These are phyloP conservation scores for Calosoma granatense DNA, from an alignment of 1,140 invertebrate genomes.

Conservation along the genomic window DNA sequence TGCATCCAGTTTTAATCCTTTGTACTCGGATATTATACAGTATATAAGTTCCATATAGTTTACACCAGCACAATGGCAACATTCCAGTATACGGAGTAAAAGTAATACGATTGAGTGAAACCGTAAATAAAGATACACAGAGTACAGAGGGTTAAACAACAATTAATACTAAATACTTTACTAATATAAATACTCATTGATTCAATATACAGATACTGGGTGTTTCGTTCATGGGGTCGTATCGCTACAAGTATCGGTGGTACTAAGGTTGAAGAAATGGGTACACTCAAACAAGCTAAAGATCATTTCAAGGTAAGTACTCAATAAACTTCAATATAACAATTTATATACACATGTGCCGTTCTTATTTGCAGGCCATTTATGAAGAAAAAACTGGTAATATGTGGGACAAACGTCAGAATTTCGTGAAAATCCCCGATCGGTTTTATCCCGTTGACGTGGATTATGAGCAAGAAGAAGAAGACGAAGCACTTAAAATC, in stretches of 20 bases:
- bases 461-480: conserved; percentile 62
- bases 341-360: neutral
- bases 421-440: conserved; percentile 73
- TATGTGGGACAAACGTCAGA: conserved; percentile 51
- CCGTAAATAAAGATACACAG: no score
- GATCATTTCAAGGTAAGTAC: conserved; percentile 45
- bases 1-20: no score
- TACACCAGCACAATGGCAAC: no score
- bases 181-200: no score
- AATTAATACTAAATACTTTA: no score
- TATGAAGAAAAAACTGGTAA: conserved; percentile 86
- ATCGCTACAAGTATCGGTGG: conserved; percentile 89
- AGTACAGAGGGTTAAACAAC: no score
- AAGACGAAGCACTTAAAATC: conserved; percentile 25
- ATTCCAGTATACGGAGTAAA: no score
- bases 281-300: conserved; percentile 47
- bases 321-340: conserved; percentile 21
- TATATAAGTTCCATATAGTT: no score
- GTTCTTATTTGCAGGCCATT: conserved; percentile 7
- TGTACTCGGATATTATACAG: no score
- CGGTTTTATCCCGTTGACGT: conserved; percentile 83
- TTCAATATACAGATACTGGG: conserved; percentile 50
- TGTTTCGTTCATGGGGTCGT: conserved; percentile 89
- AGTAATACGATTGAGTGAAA: no score
- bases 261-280: conserved; percentile 57